Conservation (phyloP, 1,140 invertebrate genomes). For the Drosophila quadrilineata region DNA sequence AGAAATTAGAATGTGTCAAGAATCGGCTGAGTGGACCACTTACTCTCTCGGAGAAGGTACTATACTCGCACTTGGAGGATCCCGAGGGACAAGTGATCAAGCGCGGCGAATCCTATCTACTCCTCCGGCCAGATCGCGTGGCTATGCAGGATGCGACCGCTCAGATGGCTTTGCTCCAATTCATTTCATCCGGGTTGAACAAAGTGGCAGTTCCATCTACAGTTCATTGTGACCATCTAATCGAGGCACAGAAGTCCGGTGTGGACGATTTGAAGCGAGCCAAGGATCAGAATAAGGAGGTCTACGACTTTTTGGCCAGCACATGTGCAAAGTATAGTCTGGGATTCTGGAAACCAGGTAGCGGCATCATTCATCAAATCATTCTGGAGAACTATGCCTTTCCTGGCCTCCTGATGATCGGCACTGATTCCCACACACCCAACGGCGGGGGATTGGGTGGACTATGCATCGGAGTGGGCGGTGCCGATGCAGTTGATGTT, state of each 20-base stretch:
- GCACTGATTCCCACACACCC: conserved; percentile 99
- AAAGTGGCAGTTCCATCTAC: conserved; percentile 98
- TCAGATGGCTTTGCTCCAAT: conserved; percentile 99
- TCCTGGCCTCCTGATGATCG: conserved; percentile 98
- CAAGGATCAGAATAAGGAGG: conserved; percentile 97
- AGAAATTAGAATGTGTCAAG: conserved; percentile 91
- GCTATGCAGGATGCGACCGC: conserved; percentile 99
- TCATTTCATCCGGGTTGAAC: conserved; percentile 97
- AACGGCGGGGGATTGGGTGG: conserved; percentile 99
- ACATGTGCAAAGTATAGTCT: conserved; percentile 99
- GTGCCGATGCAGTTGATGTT: conserved; percentile 99
- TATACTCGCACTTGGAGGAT: conserved; percentile 99
- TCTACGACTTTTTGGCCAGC: conserved; percentile 96
- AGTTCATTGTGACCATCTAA: conserved; percentile 99
- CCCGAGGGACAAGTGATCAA: conserved; percentile 91
- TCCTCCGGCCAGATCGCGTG: conserved; percentile 97
- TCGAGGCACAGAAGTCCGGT: conserved; percentile 96
- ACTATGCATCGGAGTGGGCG: conserved; percentile 99
- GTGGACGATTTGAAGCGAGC: conserved; percentile 94
- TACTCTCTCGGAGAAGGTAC: conserved; percentile 97
- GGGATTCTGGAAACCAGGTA: conserved; percentile 99
- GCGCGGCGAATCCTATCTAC: conserved; percentile 94
- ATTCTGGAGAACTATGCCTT: conserved; percentile 99
- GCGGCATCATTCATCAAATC: conserved; percentile 99
- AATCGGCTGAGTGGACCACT: conserved; percentile 94